Evolutionary conservation across 2,888 invertebrate species (phyloP).

Genomic region (Abscondita cerata): DNA sequence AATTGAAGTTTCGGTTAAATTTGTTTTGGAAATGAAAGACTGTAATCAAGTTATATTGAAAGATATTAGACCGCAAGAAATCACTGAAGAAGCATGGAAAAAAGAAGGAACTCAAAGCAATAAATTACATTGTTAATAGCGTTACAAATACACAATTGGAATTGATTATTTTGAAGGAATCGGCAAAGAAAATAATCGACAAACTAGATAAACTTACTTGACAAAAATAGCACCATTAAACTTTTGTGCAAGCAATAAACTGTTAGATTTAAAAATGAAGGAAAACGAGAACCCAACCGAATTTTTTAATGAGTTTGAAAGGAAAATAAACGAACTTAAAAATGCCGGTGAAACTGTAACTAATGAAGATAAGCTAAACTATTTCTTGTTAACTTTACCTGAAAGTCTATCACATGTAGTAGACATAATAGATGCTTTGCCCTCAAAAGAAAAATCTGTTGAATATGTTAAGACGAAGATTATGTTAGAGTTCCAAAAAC

Average conservation of each 20-base stretch:
- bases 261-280: slow-evolving; percentile 9
- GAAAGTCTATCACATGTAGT: slow-evolving; percentile 25
- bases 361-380: slow-evolving; percentile 35
- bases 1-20: slow-evolving; percentile 9
- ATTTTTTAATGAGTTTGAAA: slow-evolving; percentile 36
- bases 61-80: background rate
- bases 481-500: slow-evolving; percentile 32
- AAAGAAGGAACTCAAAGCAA: slow-evolving; percentile 16
- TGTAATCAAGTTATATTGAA: background rate
- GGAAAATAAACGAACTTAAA: slow-evolving; percentile 16
- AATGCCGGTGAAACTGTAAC: slow-evolving; percentile 33
- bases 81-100: slow-evolving; percentile 6
- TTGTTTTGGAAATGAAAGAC: slow-evolving; percentile 13
- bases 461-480: slow-evolving; percentile 37
- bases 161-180: slow-evolving; percentile 25
- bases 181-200: slow-evolving; percentile 28
- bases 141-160: slow-evolving; percentile 9
- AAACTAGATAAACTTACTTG: slow-evolving; percentile 26
- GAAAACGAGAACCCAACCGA: slow-evolving; percentile 24
- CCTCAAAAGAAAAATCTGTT: slow-evolving; percentile 28
- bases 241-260: slow-evolving; percentile 23
- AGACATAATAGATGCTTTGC: slow-evolving; percentile 33
- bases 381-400: slow-evolving; percentile 30
- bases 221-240: slow-evolving; percentile 31
- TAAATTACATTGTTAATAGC: slow-evolving; percentile 18